These are phyloP conservation scores for Stomatorhinus walkeri DNA, from an alignment of 2,797 vertebrate species.

Conservation along the genomic window DNA sequence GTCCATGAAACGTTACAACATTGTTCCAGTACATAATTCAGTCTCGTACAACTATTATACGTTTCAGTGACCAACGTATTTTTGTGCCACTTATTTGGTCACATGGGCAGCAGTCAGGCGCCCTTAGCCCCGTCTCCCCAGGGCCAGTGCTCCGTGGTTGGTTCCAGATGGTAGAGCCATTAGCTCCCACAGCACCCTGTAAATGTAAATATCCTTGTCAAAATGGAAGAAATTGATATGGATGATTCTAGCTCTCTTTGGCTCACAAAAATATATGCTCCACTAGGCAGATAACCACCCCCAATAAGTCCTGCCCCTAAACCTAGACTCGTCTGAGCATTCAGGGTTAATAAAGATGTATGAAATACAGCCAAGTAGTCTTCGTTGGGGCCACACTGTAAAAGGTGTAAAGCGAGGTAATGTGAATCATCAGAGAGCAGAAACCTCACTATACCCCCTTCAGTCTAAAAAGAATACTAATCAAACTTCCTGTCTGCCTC, in stretches of 20 bases:
- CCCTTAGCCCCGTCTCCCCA: conserved; percentile 27
- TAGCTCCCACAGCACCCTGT: conserved; percentile 26
- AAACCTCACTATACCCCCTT: conserved; percentile 5
- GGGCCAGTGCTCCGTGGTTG: conserved; percentile 22
- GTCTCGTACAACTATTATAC: background rate
- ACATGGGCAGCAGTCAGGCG: background rate
- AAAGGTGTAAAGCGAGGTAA: background rate
- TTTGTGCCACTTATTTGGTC: conserved; percentile 18
- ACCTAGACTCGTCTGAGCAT: conserved; percentile 10
- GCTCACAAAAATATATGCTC: conserved; percentile 31
- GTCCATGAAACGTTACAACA: background rate
- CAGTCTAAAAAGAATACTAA: conserved; percentile 10
- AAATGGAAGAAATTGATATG: conserved; percentile 51
- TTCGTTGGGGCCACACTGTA: background rate
- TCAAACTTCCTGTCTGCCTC: background rate
- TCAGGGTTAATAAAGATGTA: conserved; percentile 29
- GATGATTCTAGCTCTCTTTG: conserved; percentile 44
- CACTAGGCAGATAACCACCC: background rate
- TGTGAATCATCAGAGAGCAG: background rate
- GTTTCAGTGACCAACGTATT: background rate
- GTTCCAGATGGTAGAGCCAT: conserved; percentile 50
- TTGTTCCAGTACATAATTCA: background rate
- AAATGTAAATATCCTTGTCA: conserved; percentile 46
- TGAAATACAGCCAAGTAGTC: background rate
- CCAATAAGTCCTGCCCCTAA: conserved; percentile 19